phyloP scores from a whole-genome alignment of 2,113 vertebrate species.

The Trochalopteron elliotii region DNA sequence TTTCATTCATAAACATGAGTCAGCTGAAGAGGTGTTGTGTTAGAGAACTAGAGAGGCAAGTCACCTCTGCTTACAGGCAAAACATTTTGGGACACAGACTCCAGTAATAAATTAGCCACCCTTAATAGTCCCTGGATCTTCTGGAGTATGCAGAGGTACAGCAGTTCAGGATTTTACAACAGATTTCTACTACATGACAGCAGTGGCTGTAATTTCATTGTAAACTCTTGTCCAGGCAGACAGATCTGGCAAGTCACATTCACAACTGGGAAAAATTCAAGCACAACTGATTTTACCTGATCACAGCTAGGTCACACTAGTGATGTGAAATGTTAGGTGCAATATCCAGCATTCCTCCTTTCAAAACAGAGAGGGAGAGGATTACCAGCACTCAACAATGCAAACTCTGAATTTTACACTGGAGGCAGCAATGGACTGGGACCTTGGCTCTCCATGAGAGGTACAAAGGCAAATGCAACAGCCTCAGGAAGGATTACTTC shows the following conservation, averaged over 20 bases:
- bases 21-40: fast-evolving
- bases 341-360: not conserved
- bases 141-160: not conserved
- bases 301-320: not conserved
- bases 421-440: not conserved
- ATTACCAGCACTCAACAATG: not conserved
- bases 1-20: not conserved
- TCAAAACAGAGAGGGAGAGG: fast-evolving
- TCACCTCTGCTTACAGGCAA: not conserved
- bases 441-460: not conserved
- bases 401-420: not conserved
- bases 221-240: not conserved
- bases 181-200: not conserved
- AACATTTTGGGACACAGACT: not conserved
- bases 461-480: not conserved
- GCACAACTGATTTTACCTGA: not conserved
- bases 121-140: not conserved
- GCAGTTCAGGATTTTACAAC: not conserved
- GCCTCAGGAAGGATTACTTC: not conserved
- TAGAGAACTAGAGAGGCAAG: not conserved
- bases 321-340: not conserved
- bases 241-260: not conserved
- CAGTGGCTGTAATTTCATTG: not conserved
- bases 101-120: not conserved
- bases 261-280: not conserved